Base-by-base conservation (phyloP, 2,113 vertebrate species). In the Labeo catla region DNA sequence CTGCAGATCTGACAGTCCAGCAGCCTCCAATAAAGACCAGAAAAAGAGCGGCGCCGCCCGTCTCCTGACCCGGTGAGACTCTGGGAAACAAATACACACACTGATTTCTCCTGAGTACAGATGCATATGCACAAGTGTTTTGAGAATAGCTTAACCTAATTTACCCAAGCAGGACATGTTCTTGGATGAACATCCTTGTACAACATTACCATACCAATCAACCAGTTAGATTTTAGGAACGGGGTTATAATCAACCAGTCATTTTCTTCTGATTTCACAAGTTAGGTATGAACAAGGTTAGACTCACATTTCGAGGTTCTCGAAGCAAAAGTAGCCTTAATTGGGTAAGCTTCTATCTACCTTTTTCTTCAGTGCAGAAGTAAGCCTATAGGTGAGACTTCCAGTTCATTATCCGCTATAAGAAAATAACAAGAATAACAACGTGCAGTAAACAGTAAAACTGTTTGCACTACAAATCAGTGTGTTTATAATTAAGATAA, bases 11-110 rank as follows among this genome's bases (percentile, higher is more conserved):
- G 83, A 88, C 61, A 94, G 59, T 0, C 94, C 93, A 0, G 91
- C 90, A 0, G 93, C 92, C 87, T 94, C 93, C 86, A 95, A 91
- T 80, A 94, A 89, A 1, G 93, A 92, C 92, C 91, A 93, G 70
- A 92, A 81, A 34, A 93, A 94, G 82, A 91, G 91, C 0, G 92
- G 92, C 39, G 91, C 87, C 0, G 88, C 47, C 82, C 94, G 90
- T 90, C 68, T 93, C 90, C 87, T 87, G 39, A 45, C 6, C 43
- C n/a, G 49, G 15, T 50, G 13, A 50, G 49, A 47, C 54, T 84
- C 86, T 85, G 65, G 2, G 47, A 89, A 81, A 65, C 39, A 81
- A 6, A 23, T n/a, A 66, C 6, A 52, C 9, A 34, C 10, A 77
- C 2, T 78, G 34, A 59, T 39, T 36, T 80, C 34, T 61, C 54